Conservation (phyloP, 2,797 vertebrate genomes). For the Crenuchus spilurus region DNA sequence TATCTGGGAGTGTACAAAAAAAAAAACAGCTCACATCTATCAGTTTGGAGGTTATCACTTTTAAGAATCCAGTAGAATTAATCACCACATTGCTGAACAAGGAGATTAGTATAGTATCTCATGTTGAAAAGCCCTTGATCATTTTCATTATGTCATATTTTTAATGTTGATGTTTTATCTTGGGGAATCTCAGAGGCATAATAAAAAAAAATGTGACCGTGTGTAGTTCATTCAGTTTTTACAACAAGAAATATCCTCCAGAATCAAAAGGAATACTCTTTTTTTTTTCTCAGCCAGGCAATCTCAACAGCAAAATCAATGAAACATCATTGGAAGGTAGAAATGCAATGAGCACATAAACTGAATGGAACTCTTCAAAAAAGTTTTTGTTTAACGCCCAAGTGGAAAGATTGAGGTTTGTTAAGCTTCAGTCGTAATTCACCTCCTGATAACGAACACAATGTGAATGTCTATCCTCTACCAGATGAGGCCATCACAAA, state of each 20-base stretch:
- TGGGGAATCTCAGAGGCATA: constrained; percentile 16
- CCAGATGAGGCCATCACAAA: constrained; percentile 28
- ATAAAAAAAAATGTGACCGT: constrained; percentile 10
- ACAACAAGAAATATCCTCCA: constrained; percentile 20
- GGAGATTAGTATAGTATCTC: constrained; percentile 52
- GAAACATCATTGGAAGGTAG: constrained; percentile 14
- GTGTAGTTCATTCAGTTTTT: constrained; percentile 25
- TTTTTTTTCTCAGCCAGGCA: constrained; percentile 38
- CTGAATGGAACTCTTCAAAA: constrained; percentile 2
- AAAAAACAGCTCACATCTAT: constrained; percentile 56
- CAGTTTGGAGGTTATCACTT: constrained; percentile 52
- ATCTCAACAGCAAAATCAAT: constrained; percentile 46
- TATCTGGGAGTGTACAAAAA: constrained; percentile 52
- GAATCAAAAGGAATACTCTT: constrained; percentile 25
- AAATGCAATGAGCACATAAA: constrained; percentile 48
- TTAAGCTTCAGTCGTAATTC: constrained; percentile 16
- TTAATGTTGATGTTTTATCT: constrained; percentile 18
- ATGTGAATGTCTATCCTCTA: constrained; percentile 11
- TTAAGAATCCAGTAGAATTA: constrained; percentile 62
- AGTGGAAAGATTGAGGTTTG: constrained; percentile 5
- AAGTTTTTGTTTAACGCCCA: constrained; percentile 6
- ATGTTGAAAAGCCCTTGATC: constrained; percentile 60
- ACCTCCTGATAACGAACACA: constrained; percentile 32
- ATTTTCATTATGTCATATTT: constrained; percentile 25
- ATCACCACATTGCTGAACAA: constrained; percentile 51